Base-by-base conservation (phyloP, 2,113 vertebrate genomes). In the Neogobius melanostomus region DNA sequence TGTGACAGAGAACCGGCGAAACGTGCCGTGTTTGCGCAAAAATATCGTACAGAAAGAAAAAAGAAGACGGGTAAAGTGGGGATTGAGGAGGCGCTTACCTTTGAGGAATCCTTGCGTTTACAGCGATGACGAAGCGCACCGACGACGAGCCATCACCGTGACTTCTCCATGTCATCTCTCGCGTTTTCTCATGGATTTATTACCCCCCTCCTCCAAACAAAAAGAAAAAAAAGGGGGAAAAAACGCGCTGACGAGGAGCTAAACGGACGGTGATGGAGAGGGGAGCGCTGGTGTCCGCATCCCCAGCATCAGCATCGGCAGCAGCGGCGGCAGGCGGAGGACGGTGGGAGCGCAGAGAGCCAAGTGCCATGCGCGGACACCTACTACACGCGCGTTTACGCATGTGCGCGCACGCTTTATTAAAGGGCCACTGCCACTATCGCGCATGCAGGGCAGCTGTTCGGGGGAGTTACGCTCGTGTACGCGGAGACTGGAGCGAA, bases 291-390 rank as follows among this genome's bases (percentile, higher is more conserved):
- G 42, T 61, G 59, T 69, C 73, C 79, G 86, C 82, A 61, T 80
- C 77, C 61, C 77, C 82, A 64, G 80, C 85, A 86, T 88, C 87
- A 85, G 85, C 85, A 76, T 52, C 54, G 17, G 59, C 59, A 8
- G 59, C 78, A 74, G 75, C 77, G 77, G 80, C 89, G 80, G 87
- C 83, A 87, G 90, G 82, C 87, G 87, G 87, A 88, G 83, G 89
- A 36, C 28, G 28, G 28, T 36, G 81, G 80, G 70, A 85, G 79
- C 66, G 69, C 74, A 76, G 63, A 72, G 59, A 14, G 72, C 2
- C 69, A 85, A 74, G 81, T 84, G 84, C 71, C 87, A 85, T 87
- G 89, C 89, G 89, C 87, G 76, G 28, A 49, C 86, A 70, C 68
- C 77, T 87, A 82, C 86, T 84, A 76, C 43, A 81, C 57, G 42